Evolutionary conservation across 1,140 invertebrate genomes (phyloP).

Genomic region (Cyclargus thomasi): DNA sequence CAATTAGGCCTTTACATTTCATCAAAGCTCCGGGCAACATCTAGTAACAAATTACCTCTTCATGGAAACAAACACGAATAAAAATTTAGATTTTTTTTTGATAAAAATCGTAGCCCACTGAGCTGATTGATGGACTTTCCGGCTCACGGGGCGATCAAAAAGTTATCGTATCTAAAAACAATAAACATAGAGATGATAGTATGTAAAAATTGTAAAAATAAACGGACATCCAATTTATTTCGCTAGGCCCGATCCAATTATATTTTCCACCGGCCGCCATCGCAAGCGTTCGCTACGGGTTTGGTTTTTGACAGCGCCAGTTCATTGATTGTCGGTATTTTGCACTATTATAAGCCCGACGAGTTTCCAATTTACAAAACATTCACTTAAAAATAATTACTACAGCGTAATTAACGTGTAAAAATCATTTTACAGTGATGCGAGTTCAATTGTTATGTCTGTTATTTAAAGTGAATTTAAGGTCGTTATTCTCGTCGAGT

Average conservation of each 20-base stretch:
- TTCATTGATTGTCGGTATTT: conserved; percentile 47
- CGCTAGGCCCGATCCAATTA: conserved; percentile 61
- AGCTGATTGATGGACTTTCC: not conserved
- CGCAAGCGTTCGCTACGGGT: conserved; percentile 30
- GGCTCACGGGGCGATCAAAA: not conserved
- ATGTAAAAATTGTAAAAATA: conserved; percentile 24
- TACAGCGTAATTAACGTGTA: not conserved
- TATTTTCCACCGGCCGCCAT: conserved; percentile 58
- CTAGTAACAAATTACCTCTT: no score
- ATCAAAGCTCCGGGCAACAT: no score
- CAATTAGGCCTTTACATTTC: no score
- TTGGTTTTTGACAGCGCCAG: conserved; percentile 23
- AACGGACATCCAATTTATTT: conserved; percentile 49
- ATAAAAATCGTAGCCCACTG: no score
- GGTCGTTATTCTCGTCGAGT: no score
- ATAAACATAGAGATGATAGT: conserved; percentile 32
- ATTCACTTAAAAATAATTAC: not conserved
- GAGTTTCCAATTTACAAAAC: not conserved
- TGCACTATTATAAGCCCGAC: conserved; percentile 21
- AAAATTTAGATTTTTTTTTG: no score
- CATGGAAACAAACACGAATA: no score
- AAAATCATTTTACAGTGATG: no score
- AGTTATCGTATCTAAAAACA: conserved; percentile 33
- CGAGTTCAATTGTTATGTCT: no score
- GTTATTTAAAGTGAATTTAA: no score